Base-by-base conservation (phyloP, 2,113 vertebrate genomes). In the Pseudorhombus dupliciocellatus region DNA sequence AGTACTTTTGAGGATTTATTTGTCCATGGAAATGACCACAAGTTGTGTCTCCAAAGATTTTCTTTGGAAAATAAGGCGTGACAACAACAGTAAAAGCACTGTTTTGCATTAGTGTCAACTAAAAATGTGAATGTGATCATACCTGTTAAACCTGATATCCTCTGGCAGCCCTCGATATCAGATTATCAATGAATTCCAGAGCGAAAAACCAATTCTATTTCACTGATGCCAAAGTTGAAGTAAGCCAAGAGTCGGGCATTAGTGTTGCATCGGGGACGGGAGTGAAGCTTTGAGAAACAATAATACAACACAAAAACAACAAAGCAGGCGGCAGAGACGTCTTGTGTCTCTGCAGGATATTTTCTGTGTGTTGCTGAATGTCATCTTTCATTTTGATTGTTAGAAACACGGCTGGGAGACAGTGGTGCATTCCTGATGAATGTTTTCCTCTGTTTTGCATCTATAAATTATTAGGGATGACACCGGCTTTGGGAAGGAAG, bases 371-470 rank as follows among this genome's bases (percentile, higher is more conserved):
- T 52, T 61, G 26, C 8, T 52, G 28, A 30, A 15, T 14, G 40
- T 59, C 30, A 12, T 53, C 56, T 78, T 75, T 70, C 42, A 57
- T 51, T 66, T 21, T 72, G 52, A 66, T 69, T 73, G 42, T 61
- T 56, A 46, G 46, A 79, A 31, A 64, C 53, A 69, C 26, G 53
- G 50, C 69, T 40, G 25, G 52, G 64, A 73, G 64, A 78, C 55
- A 51, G 67, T 25, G 72, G 66, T 60, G 72, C 55, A 66, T 76
- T 46, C 65, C 55, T 78, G 67, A 80, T 78, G 15, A 72, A 63
- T 81, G 67, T 73, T 75, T 72, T 76, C 52, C 59, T 83, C 31
- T 73, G 55, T 63, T 80, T 80, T 80, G 77, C 70, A 84, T 82
- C 76, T 73, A 69, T 78, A 55, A 68, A 75, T 84, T 81, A 75